Evolutionary conservation across 2,113 vertebrate genomes (phyloP), one percentile per base, ranked within the genome.

Genomic region (Poeciliopsis retropinna): DNA sequence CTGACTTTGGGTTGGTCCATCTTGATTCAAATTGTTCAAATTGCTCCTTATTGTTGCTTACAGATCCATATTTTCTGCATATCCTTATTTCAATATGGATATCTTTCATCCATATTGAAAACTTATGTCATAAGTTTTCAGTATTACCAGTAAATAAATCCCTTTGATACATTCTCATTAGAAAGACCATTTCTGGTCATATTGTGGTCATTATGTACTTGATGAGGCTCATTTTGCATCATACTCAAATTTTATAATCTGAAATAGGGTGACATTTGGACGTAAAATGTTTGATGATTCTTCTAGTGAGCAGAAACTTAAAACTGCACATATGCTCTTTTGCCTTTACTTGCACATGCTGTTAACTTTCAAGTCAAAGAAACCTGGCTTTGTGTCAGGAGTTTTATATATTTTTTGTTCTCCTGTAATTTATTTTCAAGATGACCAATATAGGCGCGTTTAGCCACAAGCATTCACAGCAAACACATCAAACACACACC

Each of bases 391-490:
- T 66, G 66, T 66, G 65, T 78, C 65, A 47, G 30, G 27, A 80
- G 76, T 83, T 85, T 60, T 79, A 69, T 80, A 78, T 86, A 88
- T 88, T 63, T 89, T 13, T 27, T 11, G 28, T 75, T 10, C 68
- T 76, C 65, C 78, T 86, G 67, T 80, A 84, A 90, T 88, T 88
- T 83, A 44, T 80, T 62, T 74, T 72, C 75, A 64, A 62, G 79
- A 88, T 88, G 81, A 81, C 78, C 69, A 81, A 87, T 69, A 81
- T 77, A 60, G 87, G 83, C 73, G 81, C 82, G 75, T 57, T 76
- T 67, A 87, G 82, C 94, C 94, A 89, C 93, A 94, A 89, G 90
- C 88, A 93, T 94, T 64, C 84, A 78, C 87, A 67, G 89, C 81
- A 88, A 87, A 91, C 84, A 78, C 87, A 67, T 89, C 81, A 88